A percentile compares a stretch with the other conserved stretches of the same genome.
phyloP scores from a whole-genome alignment of 2,797 vertebrate species.

The Thalassophryne amazonica region DNA sequence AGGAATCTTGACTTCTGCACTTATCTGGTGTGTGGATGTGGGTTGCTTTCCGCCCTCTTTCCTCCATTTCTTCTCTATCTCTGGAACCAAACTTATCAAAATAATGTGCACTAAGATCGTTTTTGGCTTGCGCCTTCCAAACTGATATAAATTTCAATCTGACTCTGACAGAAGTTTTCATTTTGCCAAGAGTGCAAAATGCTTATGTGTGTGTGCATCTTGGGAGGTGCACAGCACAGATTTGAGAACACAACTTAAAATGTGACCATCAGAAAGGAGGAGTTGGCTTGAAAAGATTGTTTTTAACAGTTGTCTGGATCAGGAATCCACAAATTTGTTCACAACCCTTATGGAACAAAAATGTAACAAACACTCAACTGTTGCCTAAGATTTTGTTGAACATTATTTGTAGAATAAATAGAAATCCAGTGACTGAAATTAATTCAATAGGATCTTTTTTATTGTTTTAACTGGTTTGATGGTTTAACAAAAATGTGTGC shows the following conservation, averaged over 20 bases:
- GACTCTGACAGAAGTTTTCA: conserved; percentile 80
- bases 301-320: conserved; percentile 37
- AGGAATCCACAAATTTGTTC: conserved; percentile 45
- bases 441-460: too few relatives aligned
- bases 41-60: conserved; percentile 74
- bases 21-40: conserved; percentile 76
- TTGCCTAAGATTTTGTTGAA: too few relatives aligned
- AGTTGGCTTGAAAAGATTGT: conserved; percentile 29
- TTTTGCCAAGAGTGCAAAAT: conserved; percentile 81
- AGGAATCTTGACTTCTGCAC: conserved; percentile 77
- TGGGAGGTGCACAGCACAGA: conserved; percentile 32
- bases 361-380: too few relatives aligned
- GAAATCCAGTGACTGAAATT: too few relatives aligned
- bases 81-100: conserved; percentile 83
- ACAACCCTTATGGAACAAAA: too few relatives aligned
- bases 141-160: conserved; percentile 85
- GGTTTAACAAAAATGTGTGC: too few relatives aligned
- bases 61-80: conserved; percentile 80
- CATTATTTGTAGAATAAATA: too few relatives aligned
- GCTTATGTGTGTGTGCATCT: background rate
- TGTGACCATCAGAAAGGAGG: conserved; percentile 38
- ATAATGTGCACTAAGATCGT: conserved; percentile 81
- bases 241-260: conserved; percentile 56
- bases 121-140: conserved; percentile 77
- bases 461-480: too few relatives aligned